These are phyloP conservation scores for Zonotrichia leucophrys DNA, from an alignment of 2,113 vertebrate genomes.

Conservation along the genomic window DNA sequence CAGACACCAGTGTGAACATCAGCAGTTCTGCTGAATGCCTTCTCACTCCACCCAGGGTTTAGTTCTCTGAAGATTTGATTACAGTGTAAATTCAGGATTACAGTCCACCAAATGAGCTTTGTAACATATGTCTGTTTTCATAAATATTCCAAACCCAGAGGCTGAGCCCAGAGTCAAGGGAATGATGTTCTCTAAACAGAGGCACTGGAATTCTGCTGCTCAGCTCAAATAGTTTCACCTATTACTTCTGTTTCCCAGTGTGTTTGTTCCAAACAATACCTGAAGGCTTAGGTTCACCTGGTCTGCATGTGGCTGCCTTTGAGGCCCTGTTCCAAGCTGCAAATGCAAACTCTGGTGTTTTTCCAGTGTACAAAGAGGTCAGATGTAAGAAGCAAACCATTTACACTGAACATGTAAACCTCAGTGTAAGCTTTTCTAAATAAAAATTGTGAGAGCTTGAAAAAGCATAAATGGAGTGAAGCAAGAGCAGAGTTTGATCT, in stretches of 20 bases:
- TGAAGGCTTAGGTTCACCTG: background rate
- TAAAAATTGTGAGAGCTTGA: background rate
- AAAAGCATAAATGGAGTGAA: background rate
- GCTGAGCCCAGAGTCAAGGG: background rate
- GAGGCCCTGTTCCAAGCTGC: background rate
- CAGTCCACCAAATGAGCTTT: background rate
- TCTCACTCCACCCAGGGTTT: background rate
- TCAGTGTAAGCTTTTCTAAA: background rate
- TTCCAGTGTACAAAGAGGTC: background rate
- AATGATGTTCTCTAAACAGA: background rate
- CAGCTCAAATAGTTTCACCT: background rate
- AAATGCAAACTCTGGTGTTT: background rate
- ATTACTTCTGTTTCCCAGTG: background rate
- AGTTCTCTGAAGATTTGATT: slow-evolving; percentile 38
- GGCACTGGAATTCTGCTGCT: background rate
- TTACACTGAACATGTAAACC: background rate
- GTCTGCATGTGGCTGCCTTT: background rate
- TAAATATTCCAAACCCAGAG: slow-evolving; percentile 11
- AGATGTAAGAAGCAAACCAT: background rate
- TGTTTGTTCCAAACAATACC: background rate
- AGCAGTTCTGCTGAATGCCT: slow-evolving; percentile 13
- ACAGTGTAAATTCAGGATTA: background rate
- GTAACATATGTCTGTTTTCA: background rate
- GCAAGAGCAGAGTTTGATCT: background rate
- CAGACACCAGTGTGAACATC: background rate